A percentile compares a stretch with the other conserved stretches of the same genome.
phyloP scores from a whole-genome alignment of 2,113 vertebrate genomes.

The Ondatra zibethicus region DNA sequence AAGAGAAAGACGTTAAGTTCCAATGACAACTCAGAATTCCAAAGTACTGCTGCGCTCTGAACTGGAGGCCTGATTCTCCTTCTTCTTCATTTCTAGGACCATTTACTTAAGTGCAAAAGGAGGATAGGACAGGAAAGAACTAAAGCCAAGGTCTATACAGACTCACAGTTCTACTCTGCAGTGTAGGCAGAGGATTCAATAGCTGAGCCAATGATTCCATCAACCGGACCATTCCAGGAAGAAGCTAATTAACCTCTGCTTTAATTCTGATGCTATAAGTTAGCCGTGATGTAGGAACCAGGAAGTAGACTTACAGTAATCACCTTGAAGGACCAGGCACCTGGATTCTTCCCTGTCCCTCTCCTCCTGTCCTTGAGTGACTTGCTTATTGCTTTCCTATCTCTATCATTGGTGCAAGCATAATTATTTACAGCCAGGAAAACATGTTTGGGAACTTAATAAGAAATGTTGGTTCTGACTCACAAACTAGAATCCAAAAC shows the following conservation, averaged over 20 bases:
- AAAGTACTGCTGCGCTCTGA: background rate
- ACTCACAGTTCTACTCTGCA: background rate
- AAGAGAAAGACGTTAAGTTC: conserved; percentile 6
- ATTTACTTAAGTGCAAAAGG: background rate
- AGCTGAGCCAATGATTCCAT: background rate
- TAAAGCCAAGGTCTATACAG: background rate
- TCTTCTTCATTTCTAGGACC: background rate
- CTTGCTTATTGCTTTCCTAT: background rate
- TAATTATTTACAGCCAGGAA: conserved; percentile 2
- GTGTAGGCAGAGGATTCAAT: background rate
- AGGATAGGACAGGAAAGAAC: background rate
- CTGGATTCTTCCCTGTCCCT: background rate
- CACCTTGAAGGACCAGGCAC: too few relatives aligned
- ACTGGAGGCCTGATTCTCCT: background rate
- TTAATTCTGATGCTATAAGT: background rate
- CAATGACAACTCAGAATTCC: background rate
- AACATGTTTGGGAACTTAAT: background rate
- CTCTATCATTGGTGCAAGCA: background rate
- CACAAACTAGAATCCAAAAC: background rate
- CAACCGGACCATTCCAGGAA: background rate
- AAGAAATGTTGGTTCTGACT: background rate
- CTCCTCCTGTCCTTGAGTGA: background rate
- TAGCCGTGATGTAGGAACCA: background rate
- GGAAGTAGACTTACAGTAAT: background rate
- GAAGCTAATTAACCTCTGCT: conserved; percentile 1